phyloP scores from a whole-genome alignment of 23 tunicate genomes.

The Clavelina lepadiformis region DNA sequence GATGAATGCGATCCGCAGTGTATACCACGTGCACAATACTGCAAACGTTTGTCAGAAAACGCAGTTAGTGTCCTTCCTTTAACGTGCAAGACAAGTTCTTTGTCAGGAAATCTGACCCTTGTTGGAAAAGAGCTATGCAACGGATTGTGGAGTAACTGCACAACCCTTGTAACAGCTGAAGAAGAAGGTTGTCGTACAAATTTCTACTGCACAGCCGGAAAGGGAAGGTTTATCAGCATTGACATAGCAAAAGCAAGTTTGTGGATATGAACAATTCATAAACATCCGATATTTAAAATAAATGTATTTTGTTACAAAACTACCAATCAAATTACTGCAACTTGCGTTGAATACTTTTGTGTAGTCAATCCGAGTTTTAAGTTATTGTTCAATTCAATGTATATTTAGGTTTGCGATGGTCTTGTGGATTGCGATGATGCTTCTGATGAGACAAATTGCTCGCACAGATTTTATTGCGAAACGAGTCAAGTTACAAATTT shows the following conservation, averaged over 20 bases:
- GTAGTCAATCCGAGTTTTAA: too few species aligned
- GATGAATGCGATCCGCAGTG: slow-evolving; percentile 51
- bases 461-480: slow-evolving; percentile 31
- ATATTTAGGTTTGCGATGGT: slow-evolving; percentile 54
- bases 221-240: slow-evolving; percentile 21
- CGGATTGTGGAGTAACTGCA: slow-evolving; percentile 27
- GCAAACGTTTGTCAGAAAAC: too few species aligned
- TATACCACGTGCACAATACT: neutral
- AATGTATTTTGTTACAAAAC: too few species aligned
- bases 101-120: slow-evolving; percentile 7
- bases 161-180: slow-evolving; percentile 22
- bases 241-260: slow-evolving; percentile 5
- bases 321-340: too few species aligned
- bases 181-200: slow-evolving; percentile 30
- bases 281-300: too few species aligned
- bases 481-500: slow-evolving; percentile 15
- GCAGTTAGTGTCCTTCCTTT: too few species aligned
- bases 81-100: too few species aligned
- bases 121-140: slow-evolving; percentile 26
- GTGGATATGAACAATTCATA: too few species aligned
- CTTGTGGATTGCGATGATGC: slow-evolving; percentile 36
- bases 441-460: slow-evolving; percentile 46
- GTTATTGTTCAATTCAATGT: neutral
- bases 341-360: too few species aligned
- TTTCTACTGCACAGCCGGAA: slow-evolving; percentile 30